Conservation (phyloP, 2,888 invertebrate genomes). For the Gymnosoma rotundatum region DNA sequence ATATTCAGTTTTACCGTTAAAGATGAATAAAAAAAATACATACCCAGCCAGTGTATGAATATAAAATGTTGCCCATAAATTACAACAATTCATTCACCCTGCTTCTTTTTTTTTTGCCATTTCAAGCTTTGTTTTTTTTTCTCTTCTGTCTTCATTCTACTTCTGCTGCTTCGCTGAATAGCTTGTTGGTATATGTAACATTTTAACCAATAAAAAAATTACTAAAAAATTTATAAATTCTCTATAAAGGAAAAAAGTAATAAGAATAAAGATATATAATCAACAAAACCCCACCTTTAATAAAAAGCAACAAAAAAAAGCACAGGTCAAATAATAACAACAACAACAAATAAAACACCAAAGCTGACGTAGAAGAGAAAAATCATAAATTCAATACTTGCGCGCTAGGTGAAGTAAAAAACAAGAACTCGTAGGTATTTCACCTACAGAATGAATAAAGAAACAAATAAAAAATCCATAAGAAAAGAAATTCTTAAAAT, state of each 20-base stretch:
- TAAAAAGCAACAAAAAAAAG: constrained; percentile 52
- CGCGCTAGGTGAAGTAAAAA: constrained; percentile 55
- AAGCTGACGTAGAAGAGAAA: constrained; percentile 52
- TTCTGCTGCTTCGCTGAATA: constrained; percentile 18
- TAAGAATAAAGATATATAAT: constrained; percentile 37
- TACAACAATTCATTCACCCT: constrained; percentile 54
- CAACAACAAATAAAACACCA: constrained; percentile 49
- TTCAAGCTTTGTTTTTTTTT: constrained; percentile 26
- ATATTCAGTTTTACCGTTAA: not conserved
- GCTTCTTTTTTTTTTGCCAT: constrained; percentile 19
- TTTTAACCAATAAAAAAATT: constrained; percentile 67
- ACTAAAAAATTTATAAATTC: constrained; percentile 66
- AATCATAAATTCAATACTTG: constrained; percentile 72
- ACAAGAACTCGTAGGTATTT: constrained; percentile 37
- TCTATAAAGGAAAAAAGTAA: constrained; percentile 57
- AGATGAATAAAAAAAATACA: not conserved
- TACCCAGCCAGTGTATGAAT: not conserved
- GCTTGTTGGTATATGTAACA: not conserved
- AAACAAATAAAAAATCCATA: constrained; percentile 18
- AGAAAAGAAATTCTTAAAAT: constrained; percentile 49
- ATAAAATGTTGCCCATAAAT: constrained; percentile 53
- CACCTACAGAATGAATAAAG: constrained; percentile 38
- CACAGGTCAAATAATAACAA: constrained; percentile 68
- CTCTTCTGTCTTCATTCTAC: constrained; percentile 17
- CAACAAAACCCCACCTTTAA: constrained; percentile 69